Base-by-base conservation (phyloP, 1,140 invertebrate species). In the Phymastichus coffea region DNA sequence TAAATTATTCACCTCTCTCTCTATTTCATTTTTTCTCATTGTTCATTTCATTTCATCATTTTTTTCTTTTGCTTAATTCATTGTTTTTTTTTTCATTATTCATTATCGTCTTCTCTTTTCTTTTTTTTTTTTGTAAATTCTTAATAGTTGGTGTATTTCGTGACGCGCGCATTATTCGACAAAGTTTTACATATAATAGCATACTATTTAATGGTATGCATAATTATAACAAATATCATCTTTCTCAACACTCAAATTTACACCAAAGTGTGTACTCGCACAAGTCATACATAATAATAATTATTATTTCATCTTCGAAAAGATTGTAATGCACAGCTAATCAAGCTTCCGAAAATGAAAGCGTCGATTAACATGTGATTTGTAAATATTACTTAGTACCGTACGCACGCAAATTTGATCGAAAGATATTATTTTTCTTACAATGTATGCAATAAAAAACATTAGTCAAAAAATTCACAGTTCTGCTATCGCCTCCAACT, bases 401-500 rank as follows among this genome's bases (percentile, higher is more conserved):
- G 28, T 61, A 55, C 9, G 59, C 59, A 61, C 59, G 52, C 52
- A 55, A 43, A 54, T 55, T 55, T 61, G 51, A 61, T 60, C 59
- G 41, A 60, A 60, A 60, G 58, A 60, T 53, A 49, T 20, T 7
- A 6, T 33, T 12, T 33, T 33, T 7, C 28, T 41, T 61, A 61
- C 28, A 49, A 51, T 61, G 49, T 61, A 55, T 48, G 52, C 46
- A 61, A 61, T 61, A 61, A 55, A 61, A 61, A 61, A 61, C 37
- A 28, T 55, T 61, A 20, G 26, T 55, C 25, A 51, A 57, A 57
- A 62, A 62, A 46, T 37, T 61, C 56, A 64, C 60, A 63, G 62
- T 63, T 66, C 70, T 78, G 77, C 80, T 82, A 85, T 79, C 83
- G 82, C 56, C 84, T 77, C 85, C 84, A 86, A 66, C 80, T 82